Percentiles rank a stretch among this genome's conserved stretches.
Evolutionary conservation across 2,113 vertebrate genomes (phyloP).

Genomic region (Noturus placidus): DNA sequence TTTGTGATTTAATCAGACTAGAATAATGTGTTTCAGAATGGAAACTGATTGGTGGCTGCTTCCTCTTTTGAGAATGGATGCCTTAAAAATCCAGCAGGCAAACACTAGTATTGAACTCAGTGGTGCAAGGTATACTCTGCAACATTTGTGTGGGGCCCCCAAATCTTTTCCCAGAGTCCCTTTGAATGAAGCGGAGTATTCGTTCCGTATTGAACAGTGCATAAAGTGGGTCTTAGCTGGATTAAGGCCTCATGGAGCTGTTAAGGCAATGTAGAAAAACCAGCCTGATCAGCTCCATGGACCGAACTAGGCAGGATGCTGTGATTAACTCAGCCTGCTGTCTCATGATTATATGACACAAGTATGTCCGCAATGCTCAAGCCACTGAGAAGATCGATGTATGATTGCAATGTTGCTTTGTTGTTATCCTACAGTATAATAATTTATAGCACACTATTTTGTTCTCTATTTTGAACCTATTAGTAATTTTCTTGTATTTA

Average conservation of each 20-base stretch:
- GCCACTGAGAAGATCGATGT: neutral
- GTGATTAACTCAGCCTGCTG: slow-evolving; percentile 32
- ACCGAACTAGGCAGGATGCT: slow-evolving; percentile 39
- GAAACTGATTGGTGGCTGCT: neutral
- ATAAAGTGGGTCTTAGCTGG: slow-evolving; percentile 44
- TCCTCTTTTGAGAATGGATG: neutral
- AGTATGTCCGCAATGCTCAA: neutral
- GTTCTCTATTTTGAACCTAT: neutral
- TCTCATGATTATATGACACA: neutral
- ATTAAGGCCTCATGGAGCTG: slow-evolving; percentile 53
- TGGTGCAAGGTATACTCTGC: neutral
- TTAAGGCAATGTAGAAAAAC: slow-evolving; percentile 49
- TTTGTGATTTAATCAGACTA: slow-evolving; percentile 23
- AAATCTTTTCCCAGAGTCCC: slow-evolving; percentile 3
- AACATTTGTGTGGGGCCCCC: slow-evolving; percentile 25
- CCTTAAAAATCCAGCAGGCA: slow-evolving; percentile 6
- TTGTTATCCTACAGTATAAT: neutral
- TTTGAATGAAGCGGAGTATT: neutral
- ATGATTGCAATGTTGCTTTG: slow-evolving; percentile 2
- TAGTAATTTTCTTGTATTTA: neutral
- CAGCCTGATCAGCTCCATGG: slow-evolving; percentile 54
- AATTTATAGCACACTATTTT: neutral
- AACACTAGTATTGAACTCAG: neutral
- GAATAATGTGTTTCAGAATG: slow-evolving; percentile 23
- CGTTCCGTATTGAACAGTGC: slow-evolving; percentile 38